Base-by-base conservation (phyloP, 1,140 invertebrate species). In the Calycopis cecrops region DNA sequence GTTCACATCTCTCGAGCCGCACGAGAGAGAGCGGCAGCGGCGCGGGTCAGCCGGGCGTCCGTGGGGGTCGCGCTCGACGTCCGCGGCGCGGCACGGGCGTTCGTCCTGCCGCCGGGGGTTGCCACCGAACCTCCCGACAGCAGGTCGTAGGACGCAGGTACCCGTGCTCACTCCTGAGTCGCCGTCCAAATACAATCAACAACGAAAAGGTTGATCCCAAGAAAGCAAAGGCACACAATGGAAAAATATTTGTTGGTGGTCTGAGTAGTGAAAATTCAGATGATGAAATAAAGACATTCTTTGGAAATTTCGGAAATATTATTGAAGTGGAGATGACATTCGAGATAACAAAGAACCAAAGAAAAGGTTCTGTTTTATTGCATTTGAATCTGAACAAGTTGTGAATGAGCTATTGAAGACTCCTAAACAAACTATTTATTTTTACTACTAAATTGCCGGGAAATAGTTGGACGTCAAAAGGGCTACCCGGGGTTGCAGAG, bases 401-500 rank as follows among this genome's bases (percentile, higher is more conserved):
- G 96, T 97, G 7, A 96, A 96, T 73, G 94, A 97, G 73, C 89
- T 97, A 33, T 88, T 98, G 50, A 97, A 97, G 76, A 95, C 93
- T 57, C 93, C 96, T 3, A 97, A 97, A 83, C 97, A 98, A 76
- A 96, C 92, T 34, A 97, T 50, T 48, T 33, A 14, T 51, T 34
- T 42, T 28, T 28, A 28, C 6, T n/a, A n/a, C n/a, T n/a, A n/a
- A 28, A 28, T 98, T 58, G 95, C 93, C 70, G 96, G 95, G 59
- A 97, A 97, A 88, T 96, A 97, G 90, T 94, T 97, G 40, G 96
- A 98, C 86, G 95, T 98, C 0, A 98, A 98, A 86, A 94, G 97
- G 78, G 97, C 97, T 44, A 88, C 89, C 48, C 90, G 93, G 60
- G 90, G 91, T 11, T 89, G 89, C 9, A 92, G 93, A 42, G 88